phyloP scores from a whole-genome alignment of 2,113 vertebrate species.

The Stigmatopora argus region DNA sequence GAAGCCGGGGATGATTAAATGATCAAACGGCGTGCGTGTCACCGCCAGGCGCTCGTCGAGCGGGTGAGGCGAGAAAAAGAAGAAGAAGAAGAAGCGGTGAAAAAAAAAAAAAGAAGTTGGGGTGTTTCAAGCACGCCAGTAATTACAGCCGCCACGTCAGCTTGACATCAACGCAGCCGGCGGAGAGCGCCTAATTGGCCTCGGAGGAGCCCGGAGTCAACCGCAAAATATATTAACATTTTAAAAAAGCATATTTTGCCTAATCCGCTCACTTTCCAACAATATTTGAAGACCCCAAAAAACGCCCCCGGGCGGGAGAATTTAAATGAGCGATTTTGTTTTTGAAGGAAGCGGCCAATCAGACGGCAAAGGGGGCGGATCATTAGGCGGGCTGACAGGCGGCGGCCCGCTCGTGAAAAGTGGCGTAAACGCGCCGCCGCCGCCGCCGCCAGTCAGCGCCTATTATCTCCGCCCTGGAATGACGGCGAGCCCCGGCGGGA shows the following conservation, averaged over 20 bases:
- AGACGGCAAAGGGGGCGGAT: slow-evolving; percentile 87
- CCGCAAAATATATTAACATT: slow-evolving; percentile 99
- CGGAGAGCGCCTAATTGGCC: slow-evolving; percentile 99
- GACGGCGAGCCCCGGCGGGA: slow-evolving; percentile 67
- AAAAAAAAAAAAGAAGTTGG: slow-evolving; percentile 79
- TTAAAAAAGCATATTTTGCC: slow-evolving; percentile 99
- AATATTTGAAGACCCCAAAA: slow-evolving; percentile 99
- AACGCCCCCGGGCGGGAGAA: slow-evolving; percentile 99
- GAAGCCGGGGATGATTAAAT: slow-evolving; percentile 99
- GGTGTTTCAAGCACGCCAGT: slow-evolving; percentile 95
- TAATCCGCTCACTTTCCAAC: slow-evolving; percentile 99
- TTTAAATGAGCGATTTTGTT: slow-evolving; percentile 99
- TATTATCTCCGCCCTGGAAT: slow-evolving; percentile 99
- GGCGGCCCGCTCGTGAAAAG: slow-evolving; percentile 96
- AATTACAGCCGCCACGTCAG: slow-evolving; percentile 99
- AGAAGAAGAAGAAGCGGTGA: not conserved
- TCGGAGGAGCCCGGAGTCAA: slow-evolving; percentile 99
- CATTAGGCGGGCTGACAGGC: slow-evolving; percentile 99
- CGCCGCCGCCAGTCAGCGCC: slow-evolving; percentile 95
- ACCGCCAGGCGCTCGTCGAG: slow-evolving; percentile 98
- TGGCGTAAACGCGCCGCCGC: slow-evolving; percentile 98
- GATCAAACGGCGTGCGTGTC: slow-evolving; percentile 99
- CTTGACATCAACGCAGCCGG: slow-evolving; percentile 99
- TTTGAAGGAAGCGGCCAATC: slow-evolving; percentile 99
- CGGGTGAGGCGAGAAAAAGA: slow-evolving; percentile 46